Evolutionary conservation across 2,113 vertebrate genomes (phyloP), one percentile per base, ranked within the genome.

Genomic region (Cichladusa arquata): DNA sequence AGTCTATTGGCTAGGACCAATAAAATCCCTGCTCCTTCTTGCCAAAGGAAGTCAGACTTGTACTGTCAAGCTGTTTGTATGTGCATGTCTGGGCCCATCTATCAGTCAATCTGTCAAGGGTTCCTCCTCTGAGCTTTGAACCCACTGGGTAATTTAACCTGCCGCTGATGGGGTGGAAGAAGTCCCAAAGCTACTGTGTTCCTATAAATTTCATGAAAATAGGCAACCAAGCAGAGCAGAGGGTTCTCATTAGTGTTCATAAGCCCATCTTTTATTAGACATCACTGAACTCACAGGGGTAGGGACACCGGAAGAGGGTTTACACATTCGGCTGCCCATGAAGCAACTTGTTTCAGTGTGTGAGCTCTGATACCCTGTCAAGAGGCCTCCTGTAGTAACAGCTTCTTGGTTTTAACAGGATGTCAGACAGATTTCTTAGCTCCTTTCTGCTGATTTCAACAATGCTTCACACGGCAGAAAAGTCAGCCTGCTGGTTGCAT

Each of bases 301-400:
- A 93, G 36, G 90, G 88, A 85, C 85, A 86, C 6, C 93, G 92
- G 66, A 95, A 93, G 74, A 90, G 25, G 20, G 42, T 92, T 96
- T 96, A 82, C 79, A 94, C 81, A 81, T 96, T 82, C 0, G 36
- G 81, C 85, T 95, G 86, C 93, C 92, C 96, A 94, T 90, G 96
- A 96, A 96, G 93, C 81, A 95, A 93, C 90, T 93, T 94, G 93
- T 95, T 95, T 96, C 96, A 93, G 88, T 65, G 66, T 93, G 29
- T 95, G 87, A 88, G 83, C 79, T 87, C 70, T 90, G 94, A 95
- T 89, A 93, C 70, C 48, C 81, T 92, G 95, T 95, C 96, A 96
- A 95, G 94, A 95, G 91, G 84, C 95, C 78, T 95, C 50, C 84
- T 94, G 62, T 92, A 95, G 78, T 90, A 95, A 87, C 90, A 93